Percentiles rank a stretch among this genome's conserved stretches.
phyloP scores from a whole-genome alignment of 1,140 invertebrate species.

The Aphis craccivora region DNA sequence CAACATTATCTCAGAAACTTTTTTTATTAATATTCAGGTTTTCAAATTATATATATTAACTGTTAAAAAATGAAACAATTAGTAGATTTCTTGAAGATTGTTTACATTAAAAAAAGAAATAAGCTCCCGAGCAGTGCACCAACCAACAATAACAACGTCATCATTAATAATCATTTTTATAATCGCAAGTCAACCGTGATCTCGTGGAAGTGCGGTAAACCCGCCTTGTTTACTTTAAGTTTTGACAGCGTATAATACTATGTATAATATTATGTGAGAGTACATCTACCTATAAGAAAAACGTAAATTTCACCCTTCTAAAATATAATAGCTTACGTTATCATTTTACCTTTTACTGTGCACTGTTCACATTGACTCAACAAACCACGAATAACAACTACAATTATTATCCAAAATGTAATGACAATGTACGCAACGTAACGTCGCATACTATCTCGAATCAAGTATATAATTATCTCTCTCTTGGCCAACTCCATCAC shows the following conservation, averaged over 20 bases:
- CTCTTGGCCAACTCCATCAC: too few relatives aligned
- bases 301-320: not conserved
- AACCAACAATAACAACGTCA: not conserved
- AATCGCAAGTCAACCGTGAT: too few relatives aligned
- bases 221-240: not conserved
- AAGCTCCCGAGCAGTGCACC: too few relatives aligned
- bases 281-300: not conserved
- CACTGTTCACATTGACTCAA: not conserved
- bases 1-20: not conserved
- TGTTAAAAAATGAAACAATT: not conserved
- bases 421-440: not conserved
- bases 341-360: not conserved
- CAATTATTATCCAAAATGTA: not conserved
- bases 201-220: not conserved
- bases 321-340: not conserved
- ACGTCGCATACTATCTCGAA: not conserved
- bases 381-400: not conserved
- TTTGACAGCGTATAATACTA: not conserved
- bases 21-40: not conserved
- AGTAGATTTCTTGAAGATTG: not conserved
- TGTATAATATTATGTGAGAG: not conserved
- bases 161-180: not conserved
- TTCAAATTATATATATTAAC: not conserved
- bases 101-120: not conserved
- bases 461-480: not conserved